Conservation (phyloP, 1,140 invertebrate species). For the Orchestia grillus region DNA sequence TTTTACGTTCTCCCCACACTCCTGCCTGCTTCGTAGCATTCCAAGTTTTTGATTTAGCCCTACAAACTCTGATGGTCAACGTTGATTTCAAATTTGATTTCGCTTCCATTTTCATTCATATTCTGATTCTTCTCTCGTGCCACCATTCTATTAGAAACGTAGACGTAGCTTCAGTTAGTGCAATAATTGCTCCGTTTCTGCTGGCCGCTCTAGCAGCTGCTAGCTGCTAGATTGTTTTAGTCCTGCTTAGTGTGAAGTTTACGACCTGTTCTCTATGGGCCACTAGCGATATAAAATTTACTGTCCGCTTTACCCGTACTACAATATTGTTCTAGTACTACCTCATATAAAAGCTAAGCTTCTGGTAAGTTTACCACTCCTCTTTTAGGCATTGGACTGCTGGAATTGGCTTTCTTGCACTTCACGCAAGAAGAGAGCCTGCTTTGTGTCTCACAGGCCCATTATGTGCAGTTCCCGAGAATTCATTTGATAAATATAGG, state of each 20-base stretch:
- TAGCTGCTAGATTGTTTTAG: too few relatives aligned
- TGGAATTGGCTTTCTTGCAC: too few relatives aligned
- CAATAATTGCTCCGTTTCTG: too few relatives aligned
- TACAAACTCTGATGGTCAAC: neutral
- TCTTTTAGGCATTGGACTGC: too few relatives aligned
- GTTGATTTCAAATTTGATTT: neutral
- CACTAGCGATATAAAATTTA: neutral
- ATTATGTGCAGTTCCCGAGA: too few relatives aligned
- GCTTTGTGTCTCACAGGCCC: too few relatives aligned
- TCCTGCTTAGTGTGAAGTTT: too few relatives aligned
- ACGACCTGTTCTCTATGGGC: too few relatives aligned
- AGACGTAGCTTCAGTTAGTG: neutral
- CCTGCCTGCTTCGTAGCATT: neutral
- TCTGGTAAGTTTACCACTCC: neutral
- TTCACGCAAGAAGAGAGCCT: too few relatives aligned
- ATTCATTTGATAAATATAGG: too few relatives aligned
- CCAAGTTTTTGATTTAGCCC: neutral
- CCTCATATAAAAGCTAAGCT: neutral
- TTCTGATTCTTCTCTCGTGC: neutral
- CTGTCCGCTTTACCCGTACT: neutral
- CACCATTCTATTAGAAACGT: neutral
- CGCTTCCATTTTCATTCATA: neutral
- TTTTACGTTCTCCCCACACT: neutral
- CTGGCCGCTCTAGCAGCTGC: too few relatives aligned
- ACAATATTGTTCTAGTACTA: neutral